Evolutionary conservation across 2,113 vertebrate species (phyloP), one percentile per base, ranked within the genome.

Genomic region (Sitta europaea): DNA sequence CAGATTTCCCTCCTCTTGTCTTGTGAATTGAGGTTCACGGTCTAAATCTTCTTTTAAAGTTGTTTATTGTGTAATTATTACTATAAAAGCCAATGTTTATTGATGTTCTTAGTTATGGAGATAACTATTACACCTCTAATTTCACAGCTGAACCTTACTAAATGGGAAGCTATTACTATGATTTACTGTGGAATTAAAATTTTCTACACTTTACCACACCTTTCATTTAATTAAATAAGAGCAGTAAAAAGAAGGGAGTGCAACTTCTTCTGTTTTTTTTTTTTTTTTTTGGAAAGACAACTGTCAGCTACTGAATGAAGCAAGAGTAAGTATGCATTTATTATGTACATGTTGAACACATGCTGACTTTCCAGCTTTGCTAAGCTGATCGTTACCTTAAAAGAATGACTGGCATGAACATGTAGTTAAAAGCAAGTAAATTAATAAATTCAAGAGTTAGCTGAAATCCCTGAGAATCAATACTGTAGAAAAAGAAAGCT

Each of bases 121-220:
- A 61, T 82, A 94, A 84, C 72, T 88, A 92, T 81, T 95, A 96
- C 75, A 88, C 68, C 67, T 74, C 73, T 90, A 72, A 88, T 92
- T 97, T 96, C 89, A 95, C 92, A 95, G 83, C 62, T 92, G 90
- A 95, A 81, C 55, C 45, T 72, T 50, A 68, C 55, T 35, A 94
- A 82, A 85, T 77, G 63, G 88, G 61, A 92, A 93, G 47, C 71
- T 87, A 89, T 92, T 90, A 79, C 53, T 71, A 45, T 45, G 70
- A 94, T 85, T 94, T 95, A 84, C 72, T 94, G 77, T 54, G 90
- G 88, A 89, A 96, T 86, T 88, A 72, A 74, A 48, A 95, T 94
- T 96, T 94, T 94, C 83, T 88, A 90, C 79, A 86, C 81, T 74
- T 90, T 86, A 75, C 47, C 82, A 82, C 61, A 93, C 71, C 92